These are phyloP conservation scores for Lamproptera curius DNA, from an alignment of 2,888 invertebrate genomes.

Conservation along the genomic window DNA sequence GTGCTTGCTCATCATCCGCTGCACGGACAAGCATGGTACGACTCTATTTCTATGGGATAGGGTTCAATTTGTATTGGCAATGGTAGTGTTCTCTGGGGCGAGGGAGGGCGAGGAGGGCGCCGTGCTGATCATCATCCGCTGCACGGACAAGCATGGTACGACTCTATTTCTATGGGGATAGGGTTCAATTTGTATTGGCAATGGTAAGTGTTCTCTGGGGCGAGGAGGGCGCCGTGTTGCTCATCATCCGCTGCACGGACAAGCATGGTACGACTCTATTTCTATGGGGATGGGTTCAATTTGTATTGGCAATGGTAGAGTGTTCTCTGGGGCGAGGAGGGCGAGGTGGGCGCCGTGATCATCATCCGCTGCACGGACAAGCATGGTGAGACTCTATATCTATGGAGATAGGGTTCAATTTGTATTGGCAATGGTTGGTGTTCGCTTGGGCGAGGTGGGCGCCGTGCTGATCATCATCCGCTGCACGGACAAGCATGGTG, in stretches of 20 bases:
- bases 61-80: no score
- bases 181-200: no score
- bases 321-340: no score
- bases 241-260: slow-evolving; percentile 94
- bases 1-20: slow-evolving; percentile 97
- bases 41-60: no score
- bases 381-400: slow-evolving; percentile 41
- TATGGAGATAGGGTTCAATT: slow-evolving; percentile 55
- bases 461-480: slow-evolving; percentile 93
- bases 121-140: slow-evolving; percentile 97
- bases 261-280: slow-evolving; percentile 70
- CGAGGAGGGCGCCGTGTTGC: slow-evolving; percentile 93
- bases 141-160: no score
- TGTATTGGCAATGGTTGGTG: slow-evolving; percentile 60
- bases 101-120: no score
- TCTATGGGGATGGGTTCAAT: no score
- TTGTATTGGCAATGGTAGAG: no score
- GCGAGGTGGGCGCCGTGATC: slow-evolving; percentile 94
- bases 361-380: slow-evolving; percentile 95
- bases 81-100: no score
- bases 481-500: slow-evolving; percentile 74
- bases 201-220: slow-evolving; percentile 67
- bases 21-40: no score
- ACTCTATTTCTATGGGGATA: no score
- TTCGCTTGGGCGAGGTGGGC: slow-evolving; percentile 86